A percentile compares a stretch with the other conserved stretches of the same genome.
These are phyloP conservation scores for Scolopax rusticola DNA, from an alignment of 2,797 vertebrate genomes.

Conservation along the genomic window DNA sequence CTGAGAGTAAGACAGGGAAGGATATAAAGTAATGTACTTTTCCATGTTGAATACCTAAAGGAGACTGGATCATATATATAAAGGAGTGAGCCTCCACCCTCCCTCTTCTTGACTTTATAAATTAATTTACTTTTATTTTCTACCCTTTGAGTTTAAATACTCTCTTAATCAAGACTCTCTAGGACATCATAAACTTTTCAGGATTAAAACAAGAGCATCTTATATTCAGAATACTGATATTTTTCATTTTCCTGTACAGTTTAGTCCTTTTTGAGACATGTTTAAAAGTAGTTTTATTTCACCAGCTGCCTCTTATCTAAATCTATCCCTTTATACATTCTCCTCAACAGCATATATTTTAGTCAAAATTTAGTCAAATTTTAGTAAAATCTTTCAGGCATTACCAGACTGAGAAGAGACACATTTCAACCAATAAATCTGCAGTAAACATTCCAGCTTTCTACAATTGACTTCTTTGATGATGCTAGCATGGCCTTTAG, in stretches of 20 bases:
- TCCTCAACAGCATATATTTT: neutral
- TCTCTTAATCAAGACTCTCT: neutral
- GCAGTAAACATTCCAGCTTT: neutral
- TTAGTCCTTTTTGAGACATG: neutral
- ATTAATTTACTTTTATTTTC: neutral
- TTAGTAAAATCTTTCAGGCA: neutral
- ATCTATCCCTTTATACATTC: neutral
- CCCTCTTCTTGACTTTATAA: neutral
- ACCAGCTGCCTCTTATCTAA: neutral
- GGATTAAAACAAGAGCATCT: neutral
- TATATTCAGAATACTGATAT: neutral
- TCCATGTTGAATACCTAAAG: neutral
- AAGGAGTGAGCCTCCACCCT: fast-evolving
- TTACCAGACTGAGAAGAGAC: neutral
- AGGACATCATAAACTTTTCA: neutral
- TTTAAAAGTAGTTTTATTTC: neutral
- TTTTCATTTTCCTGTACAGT: neutral
- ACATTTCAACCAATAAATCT: neutral
- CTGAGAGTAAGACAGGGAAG: neutral
- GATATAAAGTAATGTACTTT: neutral
- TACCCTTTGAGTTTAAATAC: neutral
- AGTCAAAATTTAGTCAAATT: neutral
- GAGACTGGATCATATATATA: neutral
- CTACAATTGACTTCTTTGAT: neutral
- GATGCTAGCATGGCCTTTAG: neutral